These are phyloP conservation scores for Prionace glauca DNA, from an alignment of 2,797 vertebrate species.

Conservation along the genomic window DNA sequence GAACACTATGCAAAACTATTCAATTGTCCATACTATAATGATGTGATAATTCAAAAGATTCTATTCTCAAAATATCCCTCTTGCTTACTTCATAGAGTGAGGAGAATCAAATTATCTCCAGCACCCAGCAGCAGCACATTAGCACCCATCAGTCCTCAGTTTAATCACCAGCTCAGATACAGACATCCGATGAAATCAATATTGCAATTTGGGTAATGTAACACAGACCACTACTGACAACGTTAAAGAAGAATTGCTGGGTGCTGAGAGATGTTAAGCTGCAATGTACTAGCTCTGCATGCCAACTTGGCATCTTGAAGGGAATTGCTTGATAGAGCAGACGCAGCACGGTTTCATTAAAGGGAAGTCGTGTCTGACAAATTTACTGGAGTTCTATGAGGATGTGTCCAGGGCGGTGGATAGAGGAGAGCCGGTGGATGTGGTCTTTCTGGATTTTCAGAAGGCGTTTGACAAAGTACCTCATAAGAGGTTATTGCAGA, in stretches of 20 bases:
- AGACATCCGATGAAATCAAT: background rate
- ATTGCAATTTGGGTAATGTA: background rate
- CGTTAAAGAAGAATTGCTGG: background rate
- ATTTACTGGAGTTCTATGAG: too few species aligned
- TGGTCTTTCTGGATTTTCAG: too few species aligned
- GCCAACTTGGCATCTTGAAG: too few species aligned
- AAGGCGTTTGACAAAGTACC: too few species aligned
- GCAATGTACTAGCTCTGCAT: background rate
- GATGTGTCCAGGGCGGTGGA: too few species aligned
- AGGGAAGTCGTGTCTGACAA: too few species aligned
- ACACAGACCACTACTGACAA: background rate
- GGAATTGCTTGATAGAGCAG: too few species aligned
- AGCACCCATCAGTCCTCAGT: background rate
- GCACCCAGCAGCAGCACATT: background rate
- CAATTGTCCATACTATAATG: too few species aligned
- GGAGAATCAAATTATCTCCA: background rate
- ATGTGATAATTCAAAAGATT: background rate
- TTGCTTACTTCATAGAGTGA: background rate
- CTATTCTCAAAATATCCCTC: background rate
- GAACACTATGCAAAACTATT: too few species aligned
- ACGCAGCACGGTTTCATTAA: too few species aligned
- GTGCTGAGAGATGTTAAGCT: background rate
- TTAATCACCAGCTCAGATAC: constrained; percentile 1
- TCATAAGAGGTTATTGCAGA: too few species aligned
- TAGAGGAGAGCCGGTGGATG: too few species aligned